Percentiles rank a stretch among this genome's conserved stretches.
phyloP scores from a whole-genome alignment of 2,113 vertebrate genomes.

The Carlito syrichta region DNA sequence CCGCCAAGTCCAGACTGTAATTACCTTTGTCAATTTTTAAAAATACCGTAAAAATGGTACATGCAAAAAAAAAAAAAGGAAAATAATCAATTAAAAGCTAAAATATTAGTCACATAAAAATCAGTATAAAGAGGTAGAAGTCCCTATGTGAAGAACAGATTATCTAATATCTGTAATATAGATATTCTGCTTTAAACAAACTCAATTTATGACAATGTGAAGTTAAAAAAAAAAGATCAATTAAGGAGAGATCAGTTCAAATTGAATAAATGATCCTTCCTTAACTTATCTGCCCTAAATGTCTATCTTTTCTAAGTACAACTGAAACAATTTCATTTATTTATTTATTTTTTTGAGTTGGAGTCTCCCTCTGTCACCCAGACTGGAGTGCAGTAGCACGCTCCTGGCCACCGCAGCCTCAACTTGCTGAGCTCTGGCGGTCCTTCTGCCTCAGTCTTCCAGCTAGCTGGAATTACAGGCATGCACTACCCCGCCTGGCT shows the following conservation, averaged over 20 bases:
- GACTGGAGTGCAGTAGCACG: too few relatives aligned
- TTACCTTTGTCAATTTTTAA: too few relatives aligned
- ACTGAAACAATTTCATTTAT: too few relatives aligned
- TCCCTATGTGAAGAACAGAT: not conserved
- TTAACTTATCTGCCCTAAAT: not conserved
- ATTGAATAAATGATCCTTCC: not conserved
- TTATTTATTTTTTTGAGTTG: too few relatives aligned
- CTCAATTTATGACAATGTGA: not conserved
- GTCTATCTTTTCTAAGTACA: not conserved
- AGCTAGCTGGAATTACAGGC: too few relatives aligned
- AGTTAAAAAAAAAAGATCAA: slow-evolving; percentile 19
- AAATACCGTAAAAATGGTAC: not conserved
- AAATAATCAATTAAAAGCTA: not conserved
- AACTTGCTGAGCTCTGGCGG: too few relatives aligned
- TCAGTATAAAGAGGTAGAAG: not conserved
- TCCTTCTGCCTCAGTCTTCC: too few relatives aligned
- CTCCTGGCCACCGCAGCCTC: too few relatives aligned
- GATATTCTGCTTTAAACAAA: not conserved
- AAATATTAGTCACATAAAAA: slow-evolving; percentile 17
- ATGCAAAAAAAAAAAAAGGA: not conserved
- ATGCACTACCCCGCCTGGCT: too few relatives aligned
- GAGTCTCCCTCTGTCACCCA: too few relatives aligned
- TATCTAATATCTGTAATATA: not conserved
- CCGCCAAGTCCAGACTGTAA: too few relatives aligned
- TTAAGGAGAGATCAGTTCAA: not conserved